Evolutionary conservation across 1,140 invertebrate genomes (phyloP).

Genomic region (Adoxophyes honmai): DNA sequence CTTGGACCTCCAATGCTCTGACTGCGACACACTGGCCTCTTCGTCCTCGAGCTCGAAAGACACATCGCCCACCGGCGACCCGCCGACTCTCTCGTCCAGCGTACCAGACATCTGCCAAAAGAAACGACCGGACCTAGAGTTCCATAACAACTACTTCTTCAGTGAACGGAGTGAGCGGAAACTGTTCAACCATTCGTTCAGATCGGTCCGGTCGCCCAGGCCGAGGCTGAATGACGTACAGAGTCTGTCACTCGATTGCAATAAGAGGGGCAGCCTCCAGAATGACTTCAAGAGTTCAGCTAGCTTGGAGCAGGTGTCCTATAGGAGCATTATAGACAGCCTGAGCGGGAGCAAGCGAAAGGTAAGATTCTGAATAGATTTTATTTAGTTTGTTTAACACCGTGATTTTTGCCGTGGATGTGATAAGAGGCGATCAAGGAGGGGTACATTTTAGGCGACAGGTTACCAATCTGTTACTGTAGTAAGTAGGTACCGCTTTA

Average conservation of each 20-base stretch:
- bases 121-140: conserved; percentile 44
- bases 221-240: conserved; percentile 35
- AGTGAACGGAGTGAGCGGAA: conserved; percentile 43
- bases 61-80: conserved; percentile 48
- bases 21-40: conserved; percentile 83
- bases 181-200: conserved; percentile 53
- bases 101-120: conserved; percentile 40
- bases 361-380: too few relatives aligned
- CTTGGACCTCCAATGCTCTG: conserved; percentile 83
- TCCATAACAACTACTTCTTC: conserved; percentile 62
- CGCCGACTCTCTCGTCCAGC: conserved; percentile 43
- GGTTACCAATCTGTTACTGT: too few relatives aligned
- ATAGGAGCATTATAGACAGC: conserved; percentile 49
- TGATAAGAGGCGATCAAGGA: too few relatives aligned
- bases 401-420: too few relatives aligned
- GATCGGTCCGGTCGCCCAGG: conserved; percentile 47
- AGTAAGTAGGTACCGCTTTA: too few relatives aligned
- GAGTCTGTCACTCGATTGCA: conserved; percentile 48
- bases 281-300: conserved; percentile 50
- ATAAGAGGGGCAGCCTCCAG: conserved; percentile 48
- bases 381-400: too few relatives aligned
- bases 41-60: conserved; percentile 74
- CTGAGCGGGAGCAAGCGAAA: conserved; percentile 47
- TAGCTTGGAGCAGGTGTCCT: conserved; percentile 56
- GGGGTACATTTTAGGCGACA: too few relatives aligned